Percentiles rank a stretch among this genome's conserved stretches.
Evolutionary conservation across 2,888 invertebrate genomes (phyloP).

Genomic region (Ochlodes sylvanus): DNA sequence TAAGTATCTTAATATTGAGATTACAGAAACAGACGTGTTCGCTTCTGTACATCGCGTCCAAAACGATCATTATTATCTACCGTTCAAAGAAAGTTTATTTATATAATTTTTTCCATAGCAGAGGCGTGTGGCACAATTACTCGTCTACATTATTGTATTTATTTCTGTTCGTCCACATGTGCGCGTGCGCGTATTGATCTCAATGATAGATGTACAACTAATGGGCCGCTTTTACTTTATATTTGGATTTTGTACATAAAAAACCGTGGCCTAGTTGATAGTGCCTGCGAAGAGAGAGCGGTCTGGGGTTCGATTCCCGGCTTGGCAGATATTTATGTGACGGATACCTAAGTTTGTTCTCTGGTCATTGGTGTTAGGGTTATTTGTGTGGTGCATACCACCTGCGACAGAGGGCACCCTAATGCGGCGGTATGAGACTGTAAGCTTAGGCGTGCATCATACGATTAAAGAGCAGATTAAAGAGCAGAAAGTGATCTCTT

Average conservation of each 20-base stretch:
- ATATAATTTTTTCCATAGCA: slow-evolving; percentile 67
- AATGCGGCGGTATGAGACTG: too few species aligned
- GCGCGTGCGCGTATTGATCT: slow-evolving; percentile 63
- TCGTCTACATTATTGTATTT: slow-evolving; percentile 74
- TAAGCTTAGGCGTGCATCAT: too few species aligned
- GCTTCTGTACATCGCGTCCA: slow-evolving; percentile 11
- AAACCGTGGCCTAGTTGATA: too few species aligned
- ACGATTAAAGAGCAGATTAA: too few species aligned
- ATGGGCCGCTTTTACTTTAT: slow-evolving; percentile 49
- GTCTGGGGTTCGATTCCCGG: too few species aligned
- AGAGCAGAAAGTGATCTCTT: too few species aligned
- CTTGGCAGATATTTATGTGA: too few species aligned
- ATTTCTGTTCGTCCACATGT: slow-evolving; percentile 77
- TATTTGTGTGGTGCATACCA: too few species aligned
- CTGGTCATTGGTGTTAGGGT: too few species aligned
- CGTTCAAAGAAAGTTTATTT: slow-evolving; percentile 80
- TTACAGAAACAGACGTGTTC: slow-evolving; percentile 44
- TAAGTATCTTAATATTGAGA: neutral
- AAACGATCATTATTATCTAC: slow-evolving; percentile 46
- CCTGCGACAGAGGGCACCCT: too few species aligned
- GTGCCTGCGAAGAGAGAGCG: too few species aligned
- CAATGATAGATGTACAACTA: slow-evolving; percentile 47
- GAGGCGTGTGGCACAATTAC: slow-evolving; percentile 80
- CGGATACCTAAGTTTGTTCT: too few species aligned
- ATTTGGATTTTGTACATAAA: neutral